Percentiles rank a stretch among this genome's conserved stretches.
Conservation (phyloP, 2,888 invertebrate genomes). For the Halocaridina rubra region DNA sequence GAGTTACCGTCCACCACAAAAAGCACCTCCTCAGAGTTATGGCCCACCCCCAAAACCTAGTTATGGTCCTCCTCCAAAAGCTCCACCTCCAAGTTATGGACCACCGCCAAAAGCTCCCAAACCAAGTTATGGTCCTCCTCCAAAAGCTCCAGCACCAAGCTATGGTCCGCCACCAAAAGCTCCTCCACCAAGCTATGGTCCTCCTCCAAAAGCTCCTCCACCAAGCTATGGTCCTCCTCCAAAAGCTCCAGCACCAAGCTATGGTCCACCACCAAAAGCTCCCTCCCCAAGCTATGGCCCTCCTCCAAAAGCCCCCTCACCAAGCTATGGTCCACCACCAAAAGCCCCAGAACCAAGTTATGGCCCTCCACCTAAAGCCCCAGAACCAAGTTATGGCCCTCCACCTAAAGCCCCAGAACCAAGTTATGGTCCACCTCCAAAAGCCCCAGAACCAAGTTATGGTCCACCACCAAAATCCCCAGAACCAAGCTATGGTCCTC, state of each 20-base stretch:
- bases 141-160: neutral
- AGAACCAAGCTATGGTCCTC: slow-evolving; percentile 19
- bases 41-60: no score
- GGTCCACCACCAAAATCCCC: slow-evolving; percentile 34
- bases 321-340: slow-evolving; percentile 28
- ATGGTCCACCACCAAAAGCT: slow-evolving; percentile 35
- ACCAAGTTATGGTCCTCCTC: slow-evolving; percentile 32
- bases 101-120: neutral
- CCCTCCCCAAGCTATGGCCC: slow-evolving; percentile 22
- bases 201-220: slow-evolving; percentile 39
- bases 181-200: slow-evolving; percentile 25
- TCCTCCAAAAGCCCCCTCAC: slow-evolving; percentile 26
- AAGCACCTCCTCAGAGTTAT: no score
- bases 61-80: neutral
- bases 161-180: slow-evolving; percentile 22
- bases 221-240: slow-evolving; percentile 39
- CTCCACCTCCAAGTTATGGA: neutral
- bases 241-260: slow-evolving; percentile 28
- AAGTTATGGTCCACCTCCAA: slow-evolving; percentile 38
- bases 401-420: slow-evolving; percentile 14
- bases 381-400: slow-evolving; percentile 9
- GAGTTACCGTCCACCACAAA: neutral
- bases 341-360: slow-evolving; percentile 33
- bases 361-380: slow-evolving; percentile 44
- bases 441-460: slow-evolving; percentile 18